Evolutionary conservation across 2,113 vertebrate genomes (phyloP).

Genomic region (Physeter macrocephalus): DNA sequence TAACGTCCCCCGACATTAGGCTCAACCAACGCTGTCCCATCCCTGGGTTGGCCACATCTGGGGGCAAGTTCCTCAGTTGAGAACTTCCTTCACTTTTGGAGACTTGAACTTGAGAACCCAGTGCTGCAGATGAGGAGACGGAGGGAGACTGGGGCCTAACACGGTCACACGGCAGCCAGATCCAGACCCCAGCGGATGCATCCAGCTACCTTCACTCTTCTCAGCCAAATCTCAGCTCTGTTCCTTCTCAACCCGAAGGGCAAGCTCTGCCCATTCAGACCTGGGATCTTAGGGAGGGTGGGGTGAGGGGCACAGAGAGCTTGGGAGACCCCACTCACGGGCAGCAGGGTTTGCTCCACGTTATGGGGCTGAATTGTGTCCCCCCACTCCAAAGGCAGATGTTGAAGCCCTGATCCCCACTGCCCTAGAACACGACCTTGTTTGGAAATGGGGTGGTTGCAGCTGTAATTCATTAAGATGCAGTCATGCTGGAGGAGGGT

Average conservation of each 20-base stretch:
- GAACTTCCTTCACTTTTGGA: not conserved
- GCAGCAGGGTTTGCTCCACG: no score
- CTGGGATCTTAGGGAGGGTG: accelerated
- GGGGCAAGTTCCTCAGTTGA: not conserved
- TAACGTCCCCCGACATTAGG: accelerated
- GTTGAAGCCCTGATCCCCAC: not conserved
- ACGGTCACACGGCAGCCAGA: accelerated
- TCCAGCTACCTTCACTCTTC: accelerated
- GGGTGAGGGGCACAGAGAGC: accelerated
- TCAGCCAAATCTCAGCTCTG: no score
- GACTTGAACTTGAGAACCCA: not conserved
- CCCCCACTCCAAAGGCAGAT: not conserved
- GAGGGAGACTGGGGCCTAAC: not conserved
- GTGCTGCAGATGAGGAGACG: accelerated
- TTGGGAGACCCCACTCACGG: accelerated
- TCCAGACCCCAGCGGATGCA: no score
- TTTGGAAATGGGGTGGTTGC: not conserved
- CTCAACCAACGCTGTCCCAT: no score
- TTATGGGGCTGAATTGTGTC: not conserved
- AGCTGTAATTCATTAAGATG: not conserved
- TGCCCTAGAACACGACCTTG: not conserved
- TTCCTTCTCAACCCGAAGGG: not conserved
- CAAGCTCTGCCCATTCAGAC: accelerated
- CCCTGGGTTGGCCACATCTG: not conserved
- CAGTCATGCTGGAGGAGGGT: not conserved